A percentile compares a stretch with the other conserved stretches of the same genome.
Evolutionary conservation across 2,888 invertebrate genomes (phyloP).

Genomic region (Leptopilina syphax): DNA sequence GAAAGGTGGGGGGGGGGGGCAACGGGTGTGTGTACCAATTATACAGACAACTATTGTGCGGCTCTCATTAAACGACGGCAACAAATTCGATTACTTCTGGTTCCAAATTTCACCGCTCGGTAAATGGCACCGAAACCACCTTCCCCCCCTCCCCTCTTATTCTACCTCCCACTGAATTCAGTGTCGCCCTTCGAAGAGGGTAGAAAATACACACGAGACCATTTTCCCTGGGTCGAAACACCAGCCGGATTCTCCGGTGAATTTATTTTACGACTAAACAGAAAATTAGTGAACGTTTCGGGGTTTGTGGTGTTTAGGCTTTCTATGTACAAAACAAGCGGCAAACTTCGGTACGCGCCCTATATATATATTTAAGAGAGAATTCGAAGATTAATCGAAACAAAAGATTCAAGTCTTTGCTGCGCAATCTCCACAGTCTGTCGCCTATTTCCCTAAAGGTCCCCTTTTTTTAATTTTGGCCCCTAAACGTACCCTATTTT

Average conservation of each 20-base stretch:
- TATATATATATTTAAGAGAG: background rate
- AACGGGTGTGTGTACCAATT: constrained; percentile 71
- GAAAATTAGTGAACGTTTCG: constrained; percentile 75
- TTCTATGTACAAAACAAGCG: background rate
- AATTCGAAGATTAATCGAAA: constrained; percentile 64
- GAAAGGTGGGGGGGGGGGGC: constrained; percentile 40
- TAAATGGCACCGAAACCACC: constrained; percentile 63
- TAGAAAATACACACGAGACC: constrained; percentile 61
- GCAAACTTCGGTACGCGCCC: background rate
- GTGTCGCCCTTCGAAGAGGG: constrained; percentile 53
- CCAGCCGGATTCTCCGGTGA: constrained; percentile 64
- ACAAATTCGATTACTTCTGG: constrained; percentile 76
- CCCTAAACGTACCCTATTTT: too few species aligned
- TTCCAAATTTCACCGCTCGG: constrained; percentile 73
- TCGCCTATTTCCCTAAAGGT: too few species aligned
- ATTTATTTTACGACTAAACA: constrained; percentile 76
- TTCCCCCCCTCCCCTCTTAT: too few species aligned
- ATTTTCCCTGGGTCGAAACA: constrained; percentile 69
- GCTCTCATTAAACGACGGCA: constrained; percentile 76
- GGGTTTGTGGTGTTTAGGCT: constrained; percentile 71
- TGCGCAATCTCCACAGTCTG: too few species aligned
- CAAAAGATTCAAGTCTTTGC: background rate
- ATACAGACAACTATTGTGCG: constrained; percentile 74
- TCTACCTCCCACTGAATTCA: constrained; percentile 56
- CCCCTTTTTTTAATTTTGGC: too few species aligned